phyloP scores from a whole-genome alignment of 2,113 vertebrate genomes.

The Abramis brama region DNA sequence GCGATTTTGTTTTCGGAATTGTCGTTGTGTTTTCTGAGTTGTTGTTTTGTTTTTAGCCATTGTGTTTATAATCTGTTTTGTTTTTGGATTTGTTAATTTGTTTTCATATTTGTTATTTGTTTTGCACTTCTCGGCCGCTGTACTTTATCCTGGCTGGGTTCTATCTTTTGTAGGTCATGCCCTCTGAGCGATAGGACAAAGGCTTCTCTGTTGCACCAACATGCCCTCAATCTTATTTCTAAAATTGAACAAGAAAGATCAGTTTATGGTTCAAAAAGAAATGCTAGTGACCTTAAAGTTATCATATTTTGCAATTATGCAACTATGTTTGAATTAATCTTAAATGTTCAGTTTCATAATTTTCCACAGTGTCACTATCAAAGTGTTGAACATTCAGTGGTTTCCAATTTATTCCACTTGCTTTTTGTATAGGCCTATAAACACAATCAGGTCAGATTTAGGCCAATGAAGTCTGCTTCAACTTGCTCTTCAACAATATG shows the following conservation, averaged over 20 bases:
- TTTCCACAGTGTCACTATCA: not conserved
- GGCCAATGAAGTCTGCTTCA: not conserved
- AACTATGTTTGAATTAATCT: not conserved
- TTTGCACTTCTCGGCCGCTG: too few relatives aligned
- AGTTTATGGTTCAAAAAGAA: not conserved
- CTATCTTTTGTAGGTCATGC: not conserved
- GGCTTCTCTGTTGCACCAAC: not conserved
- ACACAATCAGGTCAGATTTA: constrained; percentile 1
- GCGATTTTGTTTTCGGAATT: too few relatives aligned
- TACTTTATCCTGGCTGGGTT: not conserved
- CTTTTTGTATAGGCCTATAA: not conserved
- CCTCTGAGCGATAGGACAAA: not conserved
- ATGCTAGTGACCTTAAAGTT: not conserved
- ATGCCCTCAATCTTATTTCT: not conserved
- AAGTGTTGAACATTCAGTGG: not conserved
- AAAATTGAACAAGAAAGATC: not conserved
- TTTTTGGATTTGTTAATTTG: too few relatives aligned
- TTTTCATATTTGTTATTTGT: too few relatives aligned
- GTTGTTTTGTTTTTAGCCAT: too few relatives aligned
- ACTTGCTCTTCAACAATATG: not conserved
- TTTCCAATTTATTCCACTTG: not conserved
- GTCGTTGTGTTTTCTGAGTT: too few relatives aligned
- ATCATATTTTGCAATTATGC: not conserved
- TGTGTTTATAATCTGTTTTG: too few relatives aligned
- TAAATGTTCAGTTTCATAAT: not conserved